Evolutionary conservation across 2,113 vertebrate species (phyloP), one percentile per base, ranked within the genome.

Genomic region (Colistium nudipinnis): DNA sequence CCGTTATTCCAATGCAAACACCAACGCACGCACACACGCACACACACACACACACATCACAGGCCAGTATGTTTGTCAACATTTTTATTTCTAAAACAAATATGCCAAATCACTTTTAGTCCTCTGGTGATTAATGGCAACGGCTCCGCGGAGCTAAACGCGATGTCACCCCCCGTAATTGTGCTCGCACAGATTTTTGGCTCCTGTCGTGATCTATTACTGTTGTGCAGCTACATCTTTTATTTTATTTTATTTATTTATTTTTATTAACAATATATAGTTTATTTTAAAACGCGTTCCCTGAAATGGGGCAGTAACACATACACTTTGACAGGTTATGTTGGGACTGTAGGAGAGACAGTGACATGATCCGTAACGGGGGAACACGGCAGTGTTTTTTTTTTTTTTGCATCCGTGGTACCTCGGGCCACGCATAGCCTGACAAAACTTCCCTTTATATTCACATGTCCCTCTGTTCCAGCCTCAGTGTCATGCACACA

Each of bases 31-130:
- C 49, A 56, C 35, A 16, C 65, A 75, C 82, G 41, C 57, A 85
- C n/a, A 39, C 49, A 60, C 60, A 48, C 49, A 56, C 35, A 16
- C 65, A 75, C 82, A 45, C 57, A 85, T 87, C 84, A 80, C 44
- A 43, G 11, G 22, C 31, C 49, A 64, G 56, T 80, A 55, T 76
- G 62, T 71, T 73, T 82, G 56, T 83, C 73, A 74, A 62, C 70
- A 64, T 74, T 68, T 75, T 39, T n/a, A n/a, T 59, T 68, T 78
- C 41, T n/a, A 67, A 60, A 83, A 69, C 54, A 84, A 67, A 82
- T 77, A 36, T 52, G 44, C 74, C 76, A 41, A 80, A 75, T 85
- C 79, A 66, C 12, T 72, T 73, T 48, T 52, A 17, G 48, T 44
- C 39, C 20, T 65, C 3, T 8, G 3, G 36, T 81, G 81, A 86